Evolutionary conservation across 2,888 invertebrate genomes (phyloP).

Genomic region (Acronicta aceris): DNA sequence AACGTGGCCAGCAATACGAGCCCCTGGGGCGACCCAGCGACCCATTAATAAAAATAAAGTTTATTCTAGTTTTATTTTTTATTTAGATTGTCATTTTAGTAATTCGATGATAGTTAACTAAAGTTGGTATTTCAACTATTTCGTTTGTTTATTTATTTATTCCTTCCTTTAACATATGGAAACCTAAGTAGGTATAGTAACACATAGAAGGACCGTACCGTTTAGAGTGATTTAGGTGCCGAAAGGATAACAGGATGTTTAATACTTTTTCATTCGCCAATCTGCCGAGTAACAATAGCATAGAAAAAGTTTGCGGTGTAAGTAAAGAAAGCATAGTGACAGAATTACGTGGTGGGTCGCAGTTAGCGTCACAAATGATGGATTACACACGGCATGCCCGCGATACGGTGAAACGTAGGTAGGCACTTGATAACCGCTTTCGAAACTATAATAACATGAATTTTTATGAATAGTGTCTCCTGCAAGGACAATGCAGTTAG

Average conservation of each 20-base stretch:
- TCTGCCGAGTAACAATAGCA: conserved; percentile 30
- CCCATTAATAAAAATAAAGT: conserved; percentile 45
- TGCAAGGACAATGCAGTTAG: conserved; percentile 3
- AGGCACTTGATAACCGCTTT: conserved; percentile 52
- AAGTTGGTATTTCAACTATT: conserved; percentile 1
- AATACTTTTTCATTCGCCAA: conserved; percentile 20
- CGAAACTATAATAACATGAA: conserved; percentile 52
- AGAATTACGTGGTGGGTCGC: conserved; percentile 61
- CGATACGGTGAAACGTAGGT: conserved; percentile 47
- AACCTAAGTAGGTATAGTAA: too few relatives aligned
- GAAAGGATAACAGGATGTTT: conserved; percentile 13
- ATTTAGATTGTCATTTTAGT: conserved; percentile 32
- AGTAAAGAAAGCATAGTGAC: conserved; percentile 60
- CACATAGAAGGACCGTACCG: too few relatives aligned
- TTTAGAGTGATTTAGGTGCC: conserved; percentile 1
- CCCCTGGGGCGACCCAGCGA: conserved; percentile 35
- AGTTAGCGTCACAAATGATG: conserved; percentile 68
- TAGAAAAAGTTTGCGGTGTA: conserved; percentile 33
- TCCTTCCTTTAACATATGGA: too few relatives aligned
- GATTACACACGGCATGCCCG: conserved; percentile 56
- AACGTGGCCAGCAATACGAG: conserved; percentile 38
- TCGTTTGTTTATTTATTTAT: too few relatives aligned
- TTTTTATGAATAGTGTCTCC: conserved; percentile 16
- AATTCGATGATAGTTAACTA: conserved; percentile 25
- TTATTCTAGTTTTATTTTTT: conserved; percentile 24